Base-by-base conservation (phyloP, 92 coral and sea anemone species). In the Hydrozoanthus gracilis region DNA sequence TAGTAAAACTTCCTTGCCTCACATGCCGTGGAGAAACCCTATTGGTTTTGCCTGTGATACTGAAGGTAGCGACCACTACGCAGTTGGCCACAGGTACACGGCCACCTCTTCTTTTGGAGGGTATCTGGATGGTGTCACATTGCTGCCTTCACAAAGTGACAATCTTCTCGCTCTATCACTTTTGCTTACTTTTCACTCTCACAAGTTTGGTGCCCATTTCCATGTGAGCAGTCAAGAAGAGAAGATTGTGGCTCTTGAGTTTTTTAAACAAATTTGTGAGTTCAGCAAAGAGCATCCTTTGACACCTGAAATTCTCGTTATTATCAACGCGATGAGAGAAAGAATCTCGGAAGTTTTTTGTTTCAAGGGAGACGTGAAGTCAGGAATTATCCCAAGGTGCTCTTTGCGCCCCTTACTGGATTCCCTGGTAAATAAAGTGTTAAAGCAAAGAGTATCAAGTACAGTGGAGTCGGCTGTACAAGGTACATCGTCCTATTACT, bases 1-100 rank as follows among this genome's bases (percentile, higher is more conserved):
- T 10, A 3, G 7, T 4, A 83, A 62, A 51, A 13, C 20, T 0
- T 83, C 78, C 62, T n/a, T 11, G 6, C 87, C 87, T 0, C 44
- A 5, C 12, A 16, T 83, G 76, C 45, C 39, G 44, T 83, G 87
- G 87, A 50, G 78, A 51, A 83, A 83, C 44, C 87, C 87, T 14
- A 83, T 83, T 45, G 87, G 77, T 39, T 83, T 83, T 49, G 87
- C 78, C 56, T 83, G 87, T 44, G 87, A 83, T 51, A 69, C 67
- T 3, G 78, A 47, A 15, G 64, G 49, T 4, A 8, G 4, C 51
- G 64, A 69, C 55, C 87, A 83, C 64, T 83, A 83, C 9, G 87
- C 50, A 17, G 78, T 83, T 0, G 87, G 48, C 7, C 49, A 72
- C 64, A 45, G 51, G 8, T 83, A 69, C 66, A 83, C 51, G 5